Base-by-base conservation (phyloP, 2,888 invertebrate species). In the Apodemia hepburni region DNA sequence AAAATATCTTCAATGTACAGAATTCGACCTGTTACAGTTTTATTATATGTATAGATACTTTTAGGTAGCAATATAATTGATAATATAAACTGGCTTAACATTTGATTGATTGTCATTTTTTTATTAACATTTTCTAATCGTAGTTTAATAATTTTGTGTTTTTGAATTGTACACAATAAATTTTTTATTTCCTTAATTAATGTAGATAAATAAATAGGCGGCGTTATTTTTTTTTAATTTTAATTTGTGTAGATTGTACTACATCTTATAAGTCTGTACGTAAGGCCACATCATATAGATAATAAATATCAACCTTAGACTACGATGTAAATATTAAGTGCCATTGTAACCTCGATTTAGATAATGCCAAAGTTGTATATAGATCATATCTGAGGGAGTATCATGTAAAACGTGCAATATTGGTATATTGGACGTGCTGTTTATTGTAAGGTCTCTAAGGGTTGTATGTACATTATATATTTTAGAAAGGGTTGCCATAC, bases 301-400 rank as follows among this genome's bases (percentile, higher is more conserved):
- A 27, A 54, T 54, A 22, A 42, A 45, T 18, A 29, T 57, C 54
- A 58, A 61, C 35, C 47, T 64, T 68, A 72, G 70, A 59, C 65
- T 70, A 70, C 59, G 63, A 64, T 77, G 77, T 77, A 76, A 74
- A 77, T 75, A 74, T 70, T 71, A 71, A 71, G 72, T 75, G 75
- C 70, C 75, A 73, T 75, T 71, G 71, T 75, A 70, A 69, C 70
- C 69, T 69, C 76, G 68, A 74, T 70, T 81, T 81, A 87, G 85
- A 82, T 79, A 83, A 88, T 82, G 88, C 91, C 90, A 90, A 90
- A 90, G 90, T 84, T 90, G 85, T 89, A 85, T 77, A 81, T 82
- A 81, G 60, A 63, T 67, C 67, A 67, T 66, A 42, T 58, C 42
- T 42, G 58, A 58, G 58, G 45, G 45, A 17, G 22, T 59, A 59